Evolutionary conservation across 2,797 vertebrate genomes (phyloP).

Genomic region (Chanos chanos): DNA sequence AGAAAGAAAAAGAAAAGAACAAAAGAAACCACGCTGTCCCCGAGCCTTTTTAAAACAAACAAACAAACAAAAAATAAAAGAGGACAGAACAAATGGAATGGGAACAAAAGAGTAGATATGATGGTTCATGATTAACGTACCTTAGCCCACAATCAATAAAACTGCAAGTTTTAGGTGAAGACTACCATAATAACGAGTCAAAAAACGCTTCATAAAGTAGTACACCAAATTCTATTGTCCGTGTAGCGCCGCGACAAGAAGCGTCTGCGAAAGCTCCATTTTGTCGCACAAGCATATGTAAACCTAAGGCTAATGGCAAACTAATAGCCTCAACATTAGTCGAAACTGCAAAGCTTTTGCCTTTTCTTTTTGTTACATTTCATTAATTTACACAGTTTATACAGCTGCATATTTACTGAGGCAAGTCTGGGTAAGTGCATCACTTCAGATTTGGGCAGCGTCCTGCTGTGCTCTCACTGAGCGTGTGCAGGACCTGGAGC

Average conservation of each 20-base stretch:
- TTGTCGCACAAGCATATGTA: constrained; percentile 32
- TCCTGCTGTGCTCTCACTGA: constrained; percentile 7
- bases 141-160: no score
- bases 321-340: constrained; percentile 42
- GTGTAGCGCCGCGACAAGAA: constrained; percentile 33
- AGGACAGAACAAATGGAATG: no score
- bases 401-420: constrained; percentile 36
- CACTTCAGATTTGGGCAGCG: constrained; percentile 30
- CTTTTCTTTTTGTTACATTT: constrained; percentile 38
- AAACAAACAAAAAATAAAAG: no score
- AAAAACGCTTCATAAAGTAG: constrained; percentile 39
- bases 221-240: no score
- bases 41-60: no score
- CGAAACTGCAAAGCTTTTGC: constrained; percentile 29
- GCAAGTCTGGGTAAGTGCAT: constrained; percentile 34
- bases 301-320: constrained; percentile 39
- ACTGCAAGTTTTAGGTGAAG: no score
- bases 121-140: no score
- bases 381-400: constrained; percentile 47
- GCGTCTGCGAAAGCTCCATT: constrained; percentile 42
- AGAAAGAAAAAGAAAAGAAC: no score
- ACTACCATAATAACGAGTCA: no score
- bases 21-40: no score
- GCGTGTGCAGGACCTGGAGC: constrained; percentile 7
- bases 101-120: no score